Evolutionary conservation across 1,140 invertebrate genomes (phyloP).

Genomic region (Latrodectus geometricus): DNA sequence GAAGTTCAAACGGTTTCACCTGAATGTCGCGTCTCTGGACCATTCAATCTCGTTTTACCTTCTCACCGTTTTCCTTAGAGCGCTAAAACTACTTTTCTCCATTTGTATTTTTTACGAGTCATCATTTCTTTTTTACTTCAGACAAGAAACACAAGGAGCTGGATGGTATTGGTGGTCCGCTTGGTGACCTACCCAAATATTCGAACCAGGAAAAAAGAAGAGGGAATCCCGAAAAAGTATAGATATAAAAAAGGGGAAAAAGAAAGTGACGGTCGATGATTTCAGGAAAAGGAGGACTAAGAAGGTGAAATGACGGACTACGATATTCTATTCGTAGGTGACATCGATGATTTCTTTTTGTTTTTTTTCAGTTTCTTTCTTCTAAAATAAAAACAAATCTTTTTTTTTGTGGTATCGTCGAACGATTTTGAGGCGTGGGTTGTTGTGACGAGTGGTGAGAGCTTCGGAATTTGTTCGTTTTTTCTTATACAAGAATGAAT

Average conservation of each 20-base stretch:
- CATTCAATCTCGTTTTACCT: slow-evolving; percentile 59
- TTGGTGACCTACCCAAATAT: slow-evolving; percentile 38
- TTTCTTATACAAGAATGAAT: neutral
- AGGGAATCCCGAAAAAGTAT: too few species aligned
- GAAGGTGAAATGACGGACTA: slow-evolving; percentile 42
- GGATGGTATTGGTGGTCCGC: slow-evolving; percentile 21
- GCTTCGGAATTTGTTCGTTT: neutral
- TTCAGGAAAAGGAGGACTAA: slow-evolving; percentile 16
- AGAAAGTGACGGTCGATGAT: slow-evolving; percentile 36
- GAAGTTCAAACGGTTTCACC: slow-evolving; percentile 49
- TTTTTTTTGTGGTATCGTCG: slow-evolving; percentile 6
- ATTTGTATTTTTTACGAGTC: slow-evolving; percentile 54
- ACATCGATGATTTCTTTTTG: slow-evolving; percentile 20
- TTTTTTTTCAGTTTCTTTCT: neutral
- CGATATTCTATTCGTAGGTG: slow-evolving; percentile 34
- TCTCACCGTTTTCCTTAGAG: neutral
- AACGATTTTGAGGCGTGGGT: neutral
- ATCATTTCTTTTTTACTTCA: slow-evolving; percentile 44
- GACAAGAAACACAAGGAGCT: slow-evolving; percentile 25
- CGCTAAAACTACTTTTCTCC: slow-evolving; percentile 48
- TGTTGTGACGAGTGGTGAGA: neutral
- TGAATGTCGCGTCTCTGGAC: slow-evolving; percentile 49
- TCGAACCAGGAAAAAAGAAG: neutral
- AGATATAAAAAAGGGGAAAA: neutral
- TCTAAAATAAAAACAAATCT: neutral